Percentiles rank a stretch among this genome's conserved stretches.
Conservation (phyloP, 1,140 invertebrate species). For the Bombus fervidus region DNA sequence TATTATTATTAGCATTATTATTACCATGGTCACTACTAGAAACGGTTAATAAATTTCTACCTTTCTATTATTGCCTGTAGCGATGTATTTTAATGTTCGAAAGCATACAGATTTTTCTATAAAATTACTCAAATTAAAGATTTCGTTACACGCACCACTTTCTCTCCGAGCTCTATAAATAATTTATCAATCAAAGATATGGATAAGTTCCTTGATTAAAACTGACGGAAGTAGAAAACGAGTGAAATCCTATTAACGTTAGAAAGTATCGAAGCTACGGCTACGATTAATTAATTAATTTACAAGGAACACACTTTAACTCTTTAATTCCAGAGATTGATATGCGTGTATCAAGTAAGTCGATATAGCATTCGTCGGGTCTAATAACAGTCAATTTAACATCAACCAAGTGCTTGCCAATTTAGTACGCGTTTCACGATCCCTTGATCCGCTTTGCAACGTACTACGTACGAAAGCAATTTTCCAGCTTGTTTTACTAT, state of each 20-base stretch:
- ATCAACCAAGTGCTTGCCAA: neutral
- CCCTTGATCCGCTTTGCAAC: neutral
- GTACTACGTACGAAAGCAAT: neutral
- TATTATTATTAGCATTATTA: no score
- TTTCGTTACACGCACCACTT: neutral
- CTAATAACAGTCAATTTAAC: neutral
- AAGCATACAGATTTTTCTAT: no score
- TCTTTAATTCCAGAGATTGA: no score
- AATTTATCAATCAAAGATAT: no score
- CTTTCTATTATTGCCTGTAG: no score
- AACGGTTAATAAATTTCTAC: no score
- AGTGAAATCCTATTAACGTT: neutral
- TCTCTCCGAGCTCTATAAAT: no score
- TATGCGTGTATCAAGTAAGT: neutral
- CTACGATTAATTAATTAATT: neutral
- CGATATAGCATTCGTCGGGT: neutral
- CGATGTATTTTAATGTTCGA: no score
- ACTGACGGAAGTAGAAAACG: neutral
- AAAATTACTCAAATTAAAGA: no score
- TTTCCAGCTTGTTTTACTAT: neutral
- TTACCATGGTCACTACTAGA: no score
- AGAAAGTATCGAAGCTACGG: neutral
- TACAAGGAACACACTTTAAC: neutral
- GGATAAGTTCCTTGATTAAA: no score
- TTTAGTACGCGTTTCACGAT: no score